Percentiles rank a stretch among this genome's conserved stretches.
Conservation (phyloP, 64 coral and sea anemone species). For the Orbicella faveolata region DNA sequence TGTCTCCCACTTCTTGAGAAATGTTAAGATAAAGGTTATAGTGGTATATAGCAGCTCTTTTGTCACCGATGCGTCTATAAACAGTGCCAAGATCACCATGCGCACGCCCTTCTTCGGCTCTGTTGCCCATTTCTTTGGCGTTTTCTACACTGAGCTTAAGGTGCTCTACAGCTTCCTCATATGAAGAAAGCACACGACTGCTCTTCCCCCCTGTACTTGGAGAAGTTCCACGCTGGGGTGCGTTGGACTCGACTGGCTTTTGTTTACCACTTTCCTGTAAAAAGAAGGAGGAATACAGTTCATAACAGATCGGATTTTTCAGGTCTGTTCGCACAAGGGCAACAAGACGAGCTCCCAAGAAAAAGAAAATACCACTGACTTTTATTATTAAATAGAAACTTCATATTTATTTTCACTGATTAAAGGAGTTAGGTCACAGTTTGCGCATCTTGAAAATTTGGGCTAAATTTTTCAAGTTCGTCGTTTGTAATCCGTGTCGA, state of each 20-base stretch:
- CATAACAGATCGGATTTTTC: neutral
- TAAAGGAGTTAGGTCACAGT: too few relatives aligned
- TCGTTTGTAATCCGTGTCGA: too few relatives aligned
- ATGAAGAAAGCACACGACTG: neutral
- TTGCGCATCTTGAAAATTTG: too few relatives aligned
- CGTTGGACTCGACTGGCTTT: neutral
- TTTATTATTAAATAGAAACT: neutral
- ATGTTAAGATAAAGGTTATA: neutral
- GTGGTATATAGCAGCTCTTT: neutral
- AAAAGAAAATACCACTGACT: neutral
- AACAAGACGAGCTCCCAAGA: neutral
- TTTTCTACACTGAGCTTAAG: neutral
- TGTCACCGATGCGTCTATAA: neutral
- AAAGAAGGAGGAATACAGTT: neutral
- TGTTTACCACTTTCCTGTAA: conserved; percentile 11
- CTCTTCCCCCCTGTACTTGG: neutral
- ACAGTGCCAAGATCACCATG: neutral
- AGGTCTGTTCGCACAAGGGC: neutral
- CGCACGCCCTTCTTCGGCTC: neutral
- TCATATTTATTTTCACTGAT: neutral
- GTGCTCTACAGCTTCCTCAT: neutral
- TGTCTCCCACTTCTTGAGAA: neutral
- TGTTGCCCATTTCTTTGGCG: neutral
- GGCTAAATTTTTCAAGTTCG: too few relatives aligned
- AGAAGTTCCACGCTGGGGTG: neutral